Base-by-base conservation (phyloP, 1,140 invertebrate genomes). In the Aethina tumida region DNA sequence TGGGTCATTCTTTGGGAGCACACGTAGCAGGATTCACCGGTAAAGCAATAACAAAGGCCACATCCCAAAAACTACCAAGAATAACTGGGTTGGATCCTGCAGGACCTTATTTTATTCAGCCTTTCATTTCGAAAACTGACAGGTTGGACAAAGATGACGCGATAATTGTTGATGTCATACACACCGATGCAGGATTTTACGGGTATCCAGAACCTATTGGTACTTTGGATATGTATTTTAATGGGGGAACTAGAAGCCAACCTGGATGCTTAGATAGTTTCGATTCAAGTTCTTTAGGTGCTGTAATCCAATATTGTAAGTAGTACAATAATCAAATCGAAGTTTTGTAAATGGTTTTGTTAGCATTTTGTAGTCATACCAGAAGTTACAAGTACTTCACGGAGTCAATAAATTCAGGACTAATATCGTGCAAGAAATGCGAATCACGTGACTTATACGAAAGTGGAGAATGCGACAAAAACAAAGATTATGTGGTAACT, bases 111-210 rank as follows among this genome's bases (percentile, higher is more conserved):
- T 55, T 52, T 77, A 79, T 2, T 67, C 66, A 43, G 79, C 79
- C 53, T 68, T 63, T 7, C 37, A 68, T 70, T 1, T 64, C 67
- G 6, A 39, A 63, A 0, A 59, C 67, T 0, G 60, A 71, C 14
- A 65, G 75, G 19, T 56, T 85, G 0, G 68, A 76, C 16, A 59
- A 70, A 7, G 67, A 68, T 0, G 87, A 92, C 55, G 90, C 90
- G 0, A 54, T 68, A 2, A 92, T 93, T 53, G 89, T 95, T 4
- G 91, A 94, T 59, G 77, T 89, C 2, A 82, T 93, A 38, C 91
- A 95, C 54, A 87, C 87, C 0, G 86, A 92, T 56, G 87, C 80
- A 1, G 42, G 36, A 7, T 24, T 43, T 21, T 50, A 43, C 25
- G 69, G 66, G 48, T 66, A 64, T 52, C 62, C 50, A 37, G 52